phyloP scores from a whole-genome alignment of 2,888 invertebrate species.

The Nephrotoma appendiculata region DNA sequence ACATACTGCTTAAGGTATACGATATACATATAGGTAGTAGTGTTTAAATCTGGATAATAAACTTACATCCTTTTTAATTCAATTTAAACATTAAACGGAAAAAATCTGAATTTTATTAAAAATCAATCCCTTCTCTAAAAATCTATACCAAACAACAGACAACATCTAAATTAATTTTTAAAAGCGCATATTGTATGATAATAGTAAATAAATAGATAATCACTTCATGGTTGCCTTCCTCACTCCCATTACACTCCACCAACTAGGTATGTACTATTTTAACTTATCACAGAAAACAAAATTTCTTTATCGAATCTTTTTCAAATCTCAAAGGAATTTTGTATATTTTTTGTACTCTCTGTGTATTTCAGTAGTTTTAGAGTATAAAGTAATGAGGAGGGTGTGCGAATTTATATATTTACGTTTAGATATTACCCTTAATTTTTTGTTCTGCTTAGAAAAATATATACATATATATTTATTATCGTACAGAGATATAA shows the following conservation, averaged over 20 bases:
- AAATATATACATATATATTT: neutral
- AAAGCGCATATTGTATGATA: conserved; percentile 1
- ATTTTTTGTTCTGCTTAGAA: neutral
- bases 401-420: neutral
- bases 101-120: neutral
- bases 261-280: neutral
- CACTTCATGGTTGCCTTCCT: conserved; percentile 2
- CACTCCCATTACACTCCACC: neutral
- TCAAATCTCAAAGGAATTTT: neutral
- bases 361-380: neutral
- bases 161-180: neutral
- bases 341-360: neutral
- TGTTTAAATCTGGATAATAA: neutral
- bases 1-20: neutral
- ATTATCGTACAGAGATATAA: neutral
- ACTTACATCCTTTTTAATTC: neutral
- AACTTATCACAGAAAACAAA: neutral
- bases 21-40: neutral
- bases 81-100: neutral
- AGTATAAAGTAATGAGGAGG: neutral
- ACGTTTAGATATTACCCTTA: neutral
- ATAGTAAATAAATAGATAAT: conserved; percentile 4
- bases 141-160: neutral
- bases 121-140: neutral
- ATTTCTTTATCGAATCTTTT: neutral